Percentiles rank a stretch among this genome's conserved stretches.
Conservation (phyloP, 2,888 invertebrate species). For the Tolmerus cingulatus region DNA sequence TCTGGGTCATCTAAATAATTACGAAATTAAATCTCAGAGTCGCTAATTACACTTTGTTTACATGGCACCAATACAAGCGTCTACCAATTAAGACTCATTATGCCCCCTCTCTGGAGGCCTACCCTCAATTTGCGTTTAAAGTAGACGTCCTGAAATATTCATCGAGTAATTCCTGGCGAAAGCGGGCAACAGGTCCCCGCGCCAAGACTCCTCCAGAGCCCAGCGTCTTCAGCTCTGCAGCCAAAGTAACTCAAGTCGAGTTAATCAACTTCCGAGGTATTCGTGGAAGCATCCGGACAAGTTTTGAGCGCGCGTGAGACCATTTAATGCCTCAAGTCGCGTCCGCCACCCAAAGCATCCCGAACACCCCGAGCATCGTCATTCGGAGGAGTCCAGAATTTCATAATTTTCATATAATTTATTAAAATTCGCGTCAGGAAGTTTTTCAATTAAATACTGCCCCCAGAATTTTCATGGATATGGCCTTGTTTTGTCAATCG, state of each 20-base stretch:
- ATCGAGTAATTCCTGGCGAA: background rate
- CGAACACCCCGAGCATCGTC: background rate
- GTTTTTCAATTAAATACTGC: constrained; percentile 22
- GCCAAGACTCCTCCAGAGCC: background rate
- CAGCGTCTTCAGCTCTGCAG: background rate
- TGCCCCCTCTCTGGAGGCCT: background rate
- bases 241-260: background rate
- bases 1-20: background rate
- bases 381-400: background rate
- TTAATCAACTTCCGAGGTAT: background rate
- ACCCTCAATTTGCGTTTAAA: background rate
- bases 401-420: constrained; percentile 10
- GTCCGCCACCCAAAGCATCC: background rate
- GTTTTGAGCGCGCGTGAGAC: background rate
- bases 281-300: background rate
- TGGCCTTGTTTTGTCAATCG: constrained; percentile 2
- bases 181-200: background rate
- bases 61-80: background rate
- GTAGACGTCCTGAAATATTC: background rate
- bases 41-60: background rate
- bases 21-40: background rate
- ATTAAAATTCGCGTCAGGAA: constrained; percentile 30
- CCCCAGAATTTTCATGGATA: background rate
- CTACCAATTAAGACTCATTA: background rate
- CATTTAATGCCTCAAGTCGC: background rate